Evolutionary conservation across 2,113 vertebrate species (phyloP), one percentile per base, ranked within the genome.

Genomic region (Tonatia bakeri): DNA sequence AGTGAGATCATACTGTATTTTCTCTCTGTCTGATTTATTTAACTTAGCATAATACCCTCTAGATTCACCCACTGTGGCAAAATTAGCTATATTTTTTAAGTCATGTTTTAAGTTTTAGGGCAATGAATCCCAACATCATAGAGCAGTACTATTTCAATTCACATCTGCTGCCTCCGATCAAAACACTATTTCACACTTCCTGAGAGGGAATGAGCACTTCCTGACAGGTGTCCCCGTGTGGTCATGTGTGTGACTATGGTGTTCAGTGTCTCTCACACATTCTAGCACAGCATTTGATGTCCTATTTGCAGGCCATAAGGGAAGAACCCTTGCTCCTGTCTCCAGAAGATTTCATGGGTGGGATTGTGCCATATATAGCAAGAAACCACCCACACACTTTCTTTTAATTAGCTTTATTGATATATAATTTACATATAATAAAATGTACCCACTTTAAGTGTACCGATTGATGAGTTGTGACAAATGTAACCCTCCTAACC

Each of bases 141-240:
- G 61, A 85, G 38, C 26, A 17, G 28, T 81, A 56, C 56, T 64
- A 59, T 91, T 73, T 90, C 56, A 50, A 72, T 83, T 91, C 65
- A 65, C 13, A 52, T 52, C 83, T 86, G 52, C 90, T 94, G 50
- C 50, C 77, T 91, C n/a, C 81, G 82, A 93, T 87, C 40, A 87
- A 97, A 94, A 91, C 45, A 88, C 40, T 75, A 19, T 75, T 82
- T 87, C 90, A 54, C 7, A 69, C 52, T 95, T 95, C 59, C 79
- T 33, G 72, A 76, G 54, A 75, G 38, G 59, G 24, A 28, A 40
- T 14, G 22, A 52, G n/a, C 54, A 85, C 88, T 96, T 93, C 73
- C 86, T 96, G 81, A 94, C 56, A 94, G 92, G 73, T 88, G 89
- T 77, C 50, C 69, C 54, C 11, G 67, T 1, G 5, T 77, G 77